phyloP scores from a whole-genome alignment of 2,888 invertebrate species.

The Rhopalosiphum nymphaeae region DNA sequence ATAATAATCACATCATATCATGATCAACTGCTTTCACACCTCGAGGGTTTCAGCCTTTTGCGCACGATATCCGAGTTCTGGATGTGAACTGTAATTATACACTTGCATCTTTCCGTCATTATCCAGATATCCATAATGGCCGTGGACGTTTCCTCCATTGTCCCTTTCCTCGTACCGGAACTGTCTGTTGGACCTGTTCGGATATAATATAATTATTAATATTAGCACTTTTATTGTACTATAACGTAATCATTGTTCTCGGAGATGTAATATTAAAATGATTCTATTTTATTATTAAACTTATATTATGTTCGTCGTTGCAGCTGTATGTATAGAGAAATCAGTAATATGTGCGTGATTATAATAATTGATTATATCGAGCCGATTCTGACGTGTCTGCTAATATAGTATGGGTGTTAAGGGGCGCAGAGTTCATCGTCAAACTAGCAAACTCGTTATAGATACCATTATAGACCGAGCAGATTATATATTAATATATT shows the following conservation, averaged over 20 bases:
- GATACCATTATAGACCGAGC: neutral
- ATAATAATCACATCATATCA: neutral
- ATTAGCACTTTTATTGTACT: neutral
- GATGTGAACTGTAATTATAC: conserved; percentile 82
- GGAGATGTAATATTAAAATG: neutral
- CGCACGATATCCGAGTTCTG: conserved; percentile 79
- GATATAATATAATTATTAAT: neutral
- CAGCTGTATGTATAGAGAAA: neutral
- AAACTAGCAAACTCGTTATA: neutral
- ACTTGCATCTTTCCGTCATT: conserved; percentile 81
- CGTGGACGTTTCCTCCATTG: conserved; percentile 81
- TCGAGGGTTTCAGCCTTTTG: conserved; percentile 66
- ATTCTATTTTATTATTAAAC: neutral
- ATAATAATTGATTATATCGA: neutral
- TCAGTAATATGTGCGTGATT: neutral
- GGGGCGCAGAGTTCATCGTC: neutral
- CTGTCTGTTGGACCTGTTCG: conserved; percentile 80
- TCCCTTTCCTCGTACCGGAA: conserved; percentile 85
- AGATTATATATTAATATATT: neutral
- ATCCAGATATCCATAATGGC: conserved; percentile 86
- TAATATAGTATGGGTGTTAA: neutral
- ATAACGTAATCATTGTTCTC: neutral
- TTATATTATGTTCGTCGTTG: neutral
- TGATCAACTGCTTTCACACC: neutral
- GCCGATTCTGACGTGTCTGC: neutral